Evolutionary conservation across 2,888 invertebrate genomes (phyloP).

Genomic region (Hemicrepidius hirtus): DNA sequence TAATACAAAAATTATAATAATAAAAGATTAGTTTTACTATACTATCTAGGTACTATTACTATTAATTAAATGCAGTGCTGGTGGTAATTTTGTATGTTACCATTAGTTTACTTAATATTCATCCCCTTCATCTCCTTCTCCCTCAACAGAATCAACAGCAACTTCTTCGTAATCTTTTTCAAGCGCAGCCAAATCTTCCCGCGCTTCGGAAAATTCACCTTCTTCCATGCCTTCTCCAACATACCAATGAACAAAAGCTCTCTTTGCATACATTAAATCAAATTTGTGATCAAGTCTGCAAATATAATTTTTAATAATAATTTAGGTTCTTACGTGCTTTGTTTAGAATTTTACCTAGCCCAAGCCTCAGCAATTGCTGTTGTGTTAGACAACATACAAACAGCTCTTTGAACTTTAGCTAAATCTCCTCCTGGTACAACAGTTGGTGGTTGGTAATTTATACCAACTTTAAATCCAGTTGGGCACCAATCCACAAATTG

Average conservation of each 20-base stretch:
- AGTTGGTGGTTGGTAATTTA: constrained; percentile 93
- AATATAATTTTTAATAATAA: constrained; percentile 39
- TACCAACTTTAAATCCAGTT: constrained; percentile 88
- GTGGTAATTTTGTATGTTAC: not conserved
- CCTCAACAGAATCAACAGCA: constrained; percentile 83
- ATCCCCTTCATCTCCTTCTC: constrained; percentile 80
- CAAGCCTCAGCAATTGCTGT: constrained; percentile 98
- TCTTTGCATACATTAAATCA: constrained; percentile 96
- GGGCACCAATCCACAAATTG: constrained; percentile 94
- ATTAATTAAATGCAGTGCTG: constrained; percentile 33
- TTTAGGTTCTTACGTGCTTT: constrained; percentile 1
- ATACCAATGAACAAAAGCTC: constrained; percentile 97
- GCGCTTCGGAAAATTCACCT: constrained; percentile 90
- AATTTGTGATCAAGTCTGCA: constrained; percentile 93
- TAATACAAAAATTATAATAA: constrained; percentile 1
- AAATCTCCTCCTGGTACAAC: constrained; percentile 94
- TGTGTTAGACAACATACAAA: constrained; percentile 97
- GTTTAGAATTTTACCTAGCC: constrained; percentile 81
- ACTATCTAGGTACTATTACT: no score
- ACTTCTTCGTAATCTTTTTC: constrained; percentile 89
- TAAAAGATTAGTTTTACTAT: constrained; percentile 14
- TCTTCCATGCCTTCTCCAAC: constrained; percentile 92
- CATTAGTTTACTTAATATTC: constrained; percentile 75
- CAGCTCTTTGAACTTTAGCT: constrained; percentile 94
- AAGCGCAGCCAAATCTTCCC: constrained; percentile 88